Evolutionary conservation across 1,140 invertebrate species (phyloP), one percentile per base, ranked within the genome.

Genomic region (Psilanteris sp.): DNA sequence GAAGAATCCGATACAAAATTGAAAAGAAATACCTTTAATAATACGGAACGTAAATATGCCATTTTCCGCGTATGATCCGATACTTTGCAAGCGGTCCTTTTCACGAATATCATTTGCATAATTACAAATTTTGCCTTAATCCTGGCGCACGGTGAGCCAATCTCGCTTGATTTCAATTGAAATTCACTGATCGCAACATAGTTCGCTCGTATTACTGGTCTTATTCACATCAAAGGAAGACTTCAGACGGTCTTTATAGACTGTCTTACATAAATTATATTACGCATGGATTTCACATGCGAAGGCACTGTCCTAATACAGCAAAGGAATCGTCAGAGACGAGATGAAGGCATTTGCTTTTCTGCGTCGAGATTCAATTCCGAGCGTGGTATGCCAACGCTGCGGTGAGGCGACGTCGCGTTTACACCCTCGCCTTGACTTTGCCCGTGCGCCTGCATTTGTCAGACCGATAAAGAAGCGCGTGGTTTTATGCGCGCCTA

Each of bases 261-360:
- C 55, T 77, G 64, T 73, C 75, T 77, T 77, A 73, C 62, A 73
- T 77, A 77, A 77, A 77, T 77, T 68, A 73, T 73, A 77, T 77
- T 77, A 77, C 54, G 48, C 62, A 61, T 64, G 75, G 67, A 72
- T 72, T 77, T 68, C 64, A 67, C 75, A 77, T 77, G 41, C 67
- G 48, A 7, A 67, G 61, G 26, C 46, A 48, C 52, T 72, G 59
- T 64, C 57, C 75, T 73, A 70, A 73, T 78, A 52, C 68, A 50
- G 75, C 75, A 73, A 73, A 78, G 75, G 75, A 70, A 78, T 73
- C 62, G 39, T 57, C 48, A 24, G 32, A 41, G 66, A 68, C 55
- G 57, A 68, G 62, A 72, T 36, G 39, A 11, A 72, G 67, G 55
- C 55, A 70, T 72, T 71, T 44, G 59, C 61, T 62, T 62, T 68